These are phyloP conservation scores for Brenthis hecate DNA, from an alignment of 2,888 invertebrate species.

Conservation along the genomic window DNA sequence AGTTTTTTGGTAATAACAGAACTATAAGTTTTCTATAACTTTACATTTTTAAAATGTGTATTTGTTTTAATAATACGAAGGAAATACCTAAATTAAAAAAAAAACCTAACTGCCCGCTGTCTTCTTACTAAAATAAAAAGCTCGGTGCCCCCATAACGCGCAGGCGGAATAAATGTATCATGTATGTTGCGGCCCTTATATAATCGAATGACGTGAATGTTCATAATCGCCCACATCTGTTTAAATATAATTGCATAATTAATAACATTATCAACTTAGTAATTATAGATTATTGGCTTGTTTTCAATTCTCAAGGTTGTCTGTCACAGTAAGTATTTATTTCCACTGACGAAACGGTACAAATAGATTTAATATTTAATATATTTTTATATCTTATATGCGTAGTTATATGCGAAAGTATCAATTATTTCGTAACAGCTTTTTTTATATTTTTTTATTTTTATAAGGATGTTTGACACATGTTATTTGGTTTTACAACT, in stretches of 20 bases:
- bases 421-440: conserved; percentile 7
- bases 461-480: conserved; percentile 13
- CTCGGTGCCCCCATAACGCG: too few species aligned
- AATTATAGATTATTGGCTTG: conserved; percentile 18
- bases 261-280: conserved; percentile 13
- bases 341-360: neutral
- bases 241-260: conserved; percentile 15
- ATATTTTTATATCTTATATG: conserved; percentile 9
- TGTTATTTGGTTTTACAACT: neutral
- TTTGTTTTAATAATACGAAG: too few species aligned
- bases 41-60: too few species aligned
- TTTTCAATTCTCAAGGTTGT: conserved; percentile 14
- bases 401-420: neutral
- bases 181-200: too few species aligned
- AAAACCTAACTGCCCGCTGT: too few species aligned
- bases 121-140: too few species aligned
- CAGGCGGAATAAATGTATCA: too few species aligned
- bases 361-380: conserved; percentile 6
- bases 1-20: too few species aligned
- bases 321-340: conserved; percentile 4
- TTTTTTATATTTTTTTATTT: neutral
- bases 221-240: conserved; percentile 13
- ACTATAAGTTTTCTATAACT: too few species aligned
- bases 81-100: too few species aligned
- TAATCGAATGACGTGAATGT: neutral